These are phyloP conservation scores for Oreochromis tanganicae DNA, from an alignment of 2,113 vertebrate genomes.

Conservation along the genomic window DNA sequence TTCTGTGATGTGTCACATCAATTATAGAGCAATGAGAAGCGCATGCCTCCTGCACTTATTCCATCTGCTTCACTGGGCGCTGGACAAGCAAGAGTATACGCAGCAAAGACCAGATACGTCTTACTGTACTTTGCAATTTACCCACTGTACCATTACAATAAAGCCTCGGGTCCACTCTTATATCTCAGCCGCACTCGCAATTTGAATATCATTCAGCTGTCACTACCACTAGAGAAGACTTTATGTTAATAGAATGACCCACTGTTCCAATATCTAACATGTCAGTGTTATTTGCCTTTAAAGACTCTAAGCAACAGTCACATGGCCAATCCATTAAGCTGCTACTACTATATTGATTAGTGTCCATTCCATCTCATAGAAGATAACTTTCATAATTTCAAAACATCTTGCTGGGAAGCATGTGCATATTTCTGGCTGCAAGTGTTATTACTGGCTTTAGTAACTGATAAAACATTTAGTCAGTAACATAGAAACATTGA, in stretches of 20 bases:
- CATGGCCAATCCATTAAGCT: not conserved
- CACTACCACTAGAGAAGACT: not conserved
- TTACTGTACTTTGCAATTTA: not conserved
- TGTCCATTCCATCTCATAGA: not conserved
- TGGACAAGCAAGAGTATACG: not conserved
- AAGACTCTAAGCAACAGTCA: not conserved
- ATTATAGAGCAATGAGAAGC: constrained; percentile 62
- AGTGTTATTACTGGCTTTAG: not conserved
- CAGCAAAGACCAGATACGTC: not conserved
- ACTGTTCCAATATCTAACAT: not conserved
- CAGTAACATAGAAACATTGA: not conserved
- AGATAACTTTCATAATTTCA: not conserved
- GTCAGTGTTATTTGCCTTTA: not conserved
- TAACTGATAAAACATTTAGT: not conserved
- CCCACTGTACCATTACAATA: not conserved
- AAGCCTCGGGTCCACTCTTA: not conserved
- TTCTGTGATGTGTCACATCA: constrained; percentile 58
- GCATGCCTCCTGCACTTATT: constrained; percentile 52
- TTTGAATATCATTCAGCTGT: not conserved
- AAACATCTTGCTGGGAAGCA: not conserved
- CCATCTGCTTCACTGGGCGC: constrained; percentile 40
- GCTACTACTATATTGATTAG: not conserved
- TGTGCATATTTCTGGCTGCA: not conserved
- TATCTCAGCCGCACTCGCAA: not conserved
- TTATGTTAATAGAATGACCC: not conserved